Conservation (phyloP, 2,888 invertebrate species). For the Sarcophaga variegata region DNA sequence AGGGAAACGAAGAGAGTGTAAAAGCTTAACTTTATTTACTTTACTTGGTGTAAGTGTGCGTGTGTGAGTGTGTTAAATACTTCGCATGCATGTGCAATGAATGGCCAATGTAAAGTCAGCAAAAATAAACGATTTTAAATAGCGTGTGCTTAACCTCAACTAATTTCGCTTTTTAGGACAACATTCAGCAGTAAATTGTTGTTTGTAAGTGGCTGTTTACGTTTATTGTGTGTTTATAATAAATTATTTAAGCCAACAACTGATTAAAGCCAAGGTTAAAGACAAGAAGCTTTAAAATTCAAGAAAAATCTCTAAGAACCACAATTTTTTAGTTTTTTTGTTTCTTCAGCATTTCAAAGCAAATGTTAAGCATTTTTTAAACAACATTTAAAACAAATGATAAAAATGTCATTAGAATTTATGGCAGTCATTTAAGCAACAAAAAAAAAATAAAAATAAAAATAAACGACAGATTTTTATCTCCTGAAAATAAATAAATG, state of each 20-base stretch:
- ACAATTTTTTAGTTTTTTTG: slow-evolving; percentile 33
- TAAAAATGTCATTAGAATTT: slow-evolving; percentile 57
- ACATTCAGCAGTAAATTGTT: slow-evolving; percentile 28
- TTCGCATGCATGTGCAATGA: neutral
- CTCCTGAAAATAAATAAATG: neutral
- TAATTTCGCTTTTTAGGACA: slow-evolving; percentile 61
- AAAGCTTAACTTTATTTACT: too few species aligned
- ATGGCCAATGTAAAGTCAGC: neutral
- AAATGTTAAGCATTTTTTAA: neutral
- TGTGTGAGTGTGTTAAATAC: slow-evolving; percentile 14
- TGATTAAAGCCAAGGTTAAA: slow-evolving; percentile 58
- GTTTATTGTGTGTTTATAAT: neutral
- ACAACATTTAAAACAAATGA: slow-evolving; percentile 2
- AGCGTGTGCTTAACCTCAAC: slow-evolving; percentile 69
- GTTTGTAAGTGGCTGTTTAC: slow-evolving; percentile 3
- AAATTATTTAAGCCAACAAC: neutral
- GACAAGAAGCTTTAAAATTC: slow-evolving; percentile 67
- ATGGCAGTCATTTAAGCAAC: slow-evolving; percentile 50
- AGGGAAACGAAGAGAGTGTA: too few species aligned
- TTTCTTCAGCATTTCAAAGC: slow-evolving; percentile 38
- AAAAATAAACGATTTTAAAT: slow-evolving; percentile 30
- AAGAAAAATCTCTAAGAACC: slow-evolving; percentile 50
- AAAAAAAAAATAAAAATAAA: neutral
- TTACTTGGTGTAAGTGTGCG: neutral
- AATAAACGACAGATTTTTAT: neutral